Evolutionary conservation across 2,797 vertebrate species (phyloP).

Genomic region (Sebastes kiyomatsui): DNA sequence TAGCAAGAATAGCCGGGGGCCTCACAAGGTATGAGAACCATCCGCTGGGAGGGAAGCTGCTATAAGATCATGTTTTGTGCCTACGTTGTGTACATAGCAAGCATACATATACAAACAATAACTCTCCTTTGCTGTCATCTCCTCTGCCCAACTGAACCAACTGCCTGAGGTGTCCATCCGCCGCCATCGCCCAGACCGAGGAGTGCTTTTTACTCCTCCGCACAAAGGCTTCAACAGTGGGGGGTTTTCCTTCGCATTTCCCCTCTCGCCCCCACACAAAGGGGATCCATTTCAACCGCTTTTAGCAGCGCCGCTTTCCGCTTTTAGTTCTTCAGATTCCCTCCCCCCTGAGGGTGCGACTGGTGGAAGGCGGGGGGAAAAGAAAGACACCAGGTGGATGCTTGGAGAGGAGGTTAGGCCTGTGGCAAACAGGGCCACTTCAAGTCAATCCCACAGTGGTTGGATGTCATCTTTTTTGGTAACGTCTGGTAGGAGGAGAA

Average conservation of each 20-base stretch:
- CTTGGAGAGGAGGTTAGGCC: slow-evolving; percentile 43
- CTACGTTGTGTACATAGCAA: slow-evolving; percentile 25
- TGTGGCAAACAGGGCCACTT: slow-evolving; percentile 50
- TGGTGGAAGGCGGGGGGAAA: slow-evolving; percentile 37
- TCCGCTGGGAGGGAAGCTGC: slow-evolving; percentile 19
- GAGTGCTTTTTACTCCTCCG: slow-evolving; percentile 23
- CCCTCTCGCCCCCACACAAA: slow-evolving; percentile 70
- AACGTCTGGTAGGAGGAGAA: background rate
- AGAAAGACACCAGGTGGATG: slow-evolving; percentile 76
- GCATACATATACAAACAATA: slow-evolving; percentile 38
- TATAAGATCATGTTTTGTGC: background rate
- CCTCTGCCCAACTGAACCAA: slow-evolving; percentile 19
- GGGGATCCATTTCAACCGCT: slow-evolving; percentile 76
- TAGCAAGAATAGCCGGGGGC: slow-evolving; percentile 59
- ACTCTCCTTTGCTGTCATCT: slow-evolving; percentile 30
- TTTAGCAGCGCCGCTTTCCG: slow-evolving; percentile 65
- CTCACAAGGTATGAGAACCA: slow-evolving; percentile 43
- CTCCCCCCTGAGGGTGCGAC: slow-evolving; percentile 57
- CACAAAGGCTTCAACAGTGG: slow-evolving; percentile 57
- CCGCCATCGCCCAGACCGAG: slow-evolving; percentile 15
- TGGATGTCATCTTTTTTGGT: slow-evolving; percentile 33
- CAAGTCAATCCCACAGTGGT: slow-evolving; percentile 7
- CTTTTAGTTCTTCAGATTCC: slow-evolving; percentile 62
- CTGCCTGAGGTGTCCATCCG: slow-evolving; percentile 53
- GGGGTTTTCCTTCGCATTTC: slow-evolving; percentile 55